Conservation (phyloP, 2,888 invertebrate species). For the Chesias legatella region DNA sequence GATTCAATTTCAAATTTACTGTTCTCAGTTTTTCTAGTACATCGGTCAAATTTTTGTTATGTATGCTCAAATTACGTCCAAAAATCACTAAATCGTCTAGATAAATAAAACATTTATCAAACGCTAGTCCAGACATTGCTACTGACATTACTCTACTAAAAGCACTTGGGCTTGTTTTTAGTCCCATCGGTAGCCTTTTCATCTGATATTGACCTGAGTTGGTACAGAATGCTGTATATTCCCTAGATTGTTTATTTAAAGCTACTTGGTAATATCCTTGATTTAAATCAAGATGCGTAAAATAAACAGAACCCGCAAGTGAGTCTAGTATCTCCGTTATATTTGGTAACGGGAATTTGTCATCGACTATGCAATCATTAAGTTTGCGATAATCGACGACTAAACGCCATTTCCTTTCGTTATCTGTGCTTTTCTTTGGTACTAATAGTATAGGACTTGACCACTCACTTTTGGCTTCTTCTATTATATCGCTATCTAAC, state of each 20-base stretch:
- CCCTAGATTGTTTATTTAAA: constrained; percentile 14
- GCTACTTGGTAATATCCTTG: constrained; percentile 19
- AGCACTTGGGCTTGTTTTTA: constrained; percentile 16
- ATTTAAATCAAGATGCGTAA: constrained; percentile 17
- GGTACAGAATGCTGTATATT: constrained; percentile 22
- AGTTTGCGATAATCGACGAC: constrained; percentile 26
- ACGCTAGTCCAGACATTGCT: constrained; percentile 22
- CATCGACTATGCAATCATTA: constrained; percentile 19
- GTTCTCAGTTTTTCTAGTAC: constrained; percentile 1
- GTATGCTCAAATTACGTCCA: background rate
- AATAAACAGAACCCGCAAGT: constrained; percentile 20
- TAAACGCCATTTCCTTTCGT: constrained; percentile 26
- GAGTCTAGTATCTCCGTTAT: constrained; percentile 27
- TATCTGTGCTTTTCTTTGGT: constrained; percentile 23
- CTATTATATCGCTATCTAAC: constrained; percentile 23
- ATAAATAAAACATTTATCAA: constrained; percentile 17
- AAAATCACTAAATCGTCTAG: constrained; percentile 9
- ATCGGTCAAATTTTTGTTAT: constrained; percentile 4
- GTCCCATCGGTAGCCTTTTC: constrained; percentile 22
- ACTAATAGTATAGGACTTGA: constrained; percentile 27
- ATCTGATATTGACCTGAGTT: constrained; percentile 19
- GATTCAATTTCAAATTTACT: constrained; percentile 6
- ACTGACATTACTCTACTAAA: constrained; percentile 20
- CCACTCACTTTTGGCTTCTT: constrained; percentile 19
- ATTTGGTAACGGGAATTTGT: constrained; percentile 25